phyloP scores from a whole-genome alignment of 2,797 vertebrate species.

The Acridotheres tristis region DNA sequence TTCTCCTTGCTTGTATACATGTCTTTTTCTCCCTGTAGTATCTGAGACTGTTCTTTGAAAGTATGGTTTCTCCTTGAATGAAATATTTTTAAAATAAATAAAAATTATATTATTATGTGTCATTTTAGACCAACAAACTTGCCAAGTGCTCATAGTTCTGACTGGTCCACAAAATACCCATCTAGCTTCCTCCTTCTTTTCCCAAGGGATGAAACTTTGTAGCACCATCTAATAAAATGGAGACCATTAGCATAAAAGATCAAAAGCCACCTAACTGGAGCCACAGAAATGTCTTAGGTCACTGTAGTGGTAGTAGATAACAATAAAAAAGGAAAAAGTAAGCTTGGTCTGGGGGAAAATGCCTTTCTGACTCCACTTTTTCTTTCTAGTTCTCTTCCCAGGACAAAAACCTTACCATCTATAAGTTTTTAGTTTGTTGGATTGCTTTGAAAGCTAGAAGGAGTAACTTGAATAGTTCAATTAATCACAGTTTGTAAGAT shows the following conservation, averaged over 20 bases:
- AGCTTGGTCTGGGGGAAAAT: not conserved
- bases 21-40: not conserved
- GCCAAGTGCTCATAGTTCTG: not conserved
- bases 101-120: not conserved
- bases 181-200: not conserved
- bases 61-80: not conserved
- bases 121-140: not conserved
- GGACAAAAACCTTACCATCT: not conserved
- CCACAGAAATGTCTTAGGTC: not conserved
- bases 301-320: not conserved
- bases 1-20: not conserved
- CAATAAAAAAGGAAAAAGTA: not conserved
- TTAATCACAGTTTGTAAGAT: not conserved
- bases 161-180: not conserved
- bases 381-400: not conserved
- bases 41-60: not conserved
- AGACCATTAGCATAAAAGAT: not conserved
- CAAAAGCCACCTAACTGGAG: not conserved
- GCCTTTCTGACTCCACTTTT: not conserved
- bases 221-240: not conserved
- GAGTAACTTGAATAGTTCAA: not conserved
- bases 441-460: not conserved
- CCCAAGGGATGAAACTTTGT: not conserved
- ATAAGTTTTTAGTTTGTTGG: not conserved
- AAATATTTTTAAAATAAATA: not conserved